phyloP scores from a whole-genome alignment of 2,797 vertebrate species.

The Phataginus tetradactyla region DNA sequence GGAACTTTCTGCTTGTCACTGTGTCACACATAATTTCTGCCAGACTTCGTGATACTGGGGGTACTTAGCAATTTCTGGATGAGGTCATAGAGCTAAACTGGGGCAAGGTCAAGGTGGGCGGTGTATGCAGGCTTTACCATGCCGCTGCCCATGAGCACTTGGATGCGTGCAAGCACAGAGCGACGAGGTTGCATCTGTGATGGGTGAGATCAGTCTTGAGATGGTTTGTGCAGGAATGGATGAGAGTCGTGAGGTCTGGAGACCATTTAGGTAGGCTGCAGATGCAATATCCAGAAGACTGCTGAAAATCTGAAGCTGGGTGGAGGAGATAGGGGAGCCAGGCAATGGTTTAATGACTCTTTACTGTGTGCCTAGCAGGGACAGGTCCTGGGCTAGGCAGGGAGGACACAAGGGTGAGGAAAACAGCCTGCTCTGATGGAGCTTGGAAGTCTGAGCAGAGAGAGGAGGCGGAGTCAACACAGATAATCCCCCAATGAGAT shows the following conservation, averaged over 20 bases:
- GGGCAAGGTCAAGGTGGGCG: background rate
- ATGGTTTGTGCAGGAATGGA: background rate
- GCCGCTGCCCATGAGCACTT: accelerated
- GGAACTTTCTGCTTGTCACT: background rate
- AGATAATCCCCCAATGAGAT: background rate
- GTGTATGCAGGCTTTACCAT: accelerated
- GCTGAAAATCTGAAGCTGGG: background rate
- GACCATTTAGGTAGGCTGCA: background rate
- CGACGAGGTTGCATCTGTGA: background rate
- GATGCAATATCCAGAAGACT: background rate
- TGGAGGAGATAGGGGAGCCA: background rate
- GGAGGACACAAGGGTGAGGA: background rate
- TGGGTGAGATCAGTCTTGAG: background rate
- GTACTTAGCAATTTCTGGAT: background rate
- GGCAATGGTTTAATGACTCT: background rate
- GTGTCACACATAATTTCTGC: background rate
- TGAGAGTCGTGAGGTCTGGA: background rate
- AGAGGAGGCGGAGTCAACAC: background rate
- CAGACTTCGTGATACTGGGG: background rate
- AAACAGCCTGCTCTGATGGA: background rate
- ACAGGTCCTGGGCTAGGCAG: background rate
- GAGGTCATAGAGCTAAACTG: background rate
- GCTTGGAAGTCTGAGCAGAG: background rate
- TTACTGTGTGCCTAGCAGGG: background rate
- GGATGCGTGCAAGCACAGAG: background rate